Evolutionary conservation across 2,888 invertebrate genomes (phyloP).

Genomic region (Drosophila siamana): DNA sequence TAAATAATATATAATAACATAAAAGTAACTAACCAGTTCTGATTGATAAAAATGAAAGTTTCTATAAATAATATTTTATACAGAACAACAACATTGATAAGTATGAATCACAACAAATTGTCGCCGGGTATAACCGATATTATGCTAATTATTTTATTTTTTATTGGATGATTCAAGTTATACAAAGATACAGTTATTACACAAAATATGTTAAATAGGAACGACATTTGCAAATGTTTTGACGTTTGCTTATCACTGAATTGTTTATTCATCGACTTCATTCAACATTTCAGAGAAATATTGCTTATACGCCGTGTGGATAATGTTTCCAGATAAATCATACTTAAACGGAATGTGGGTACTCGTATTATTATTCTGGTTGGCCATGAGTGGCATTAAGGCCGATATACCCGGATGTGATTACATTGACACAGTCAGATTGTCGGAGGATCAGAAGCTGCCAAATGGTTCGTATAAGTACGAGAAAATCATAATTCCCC

Average conservation of each 20-base stretch:
- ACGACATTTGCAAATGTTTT: not conserved
- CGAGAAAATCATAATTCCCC: constrained; percentile 64
- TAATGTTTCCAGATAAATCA: not conserved
- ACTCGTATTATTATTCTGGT: not conserved
- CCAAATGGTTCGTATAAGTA: constrained; percentile 67
- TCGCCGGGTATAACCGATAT: too few relatives aligned
- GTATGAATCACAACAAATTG: too few relatives aligned
- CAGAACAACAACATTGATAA: too few relatives aligned
- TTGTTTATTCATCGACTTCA: not conserved
- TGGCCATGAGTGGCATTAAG: not conserved
- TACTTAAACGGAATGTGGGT: not conserved
- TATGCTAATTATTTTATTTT: too few relatives aligned
- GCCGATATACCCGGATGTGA: constrained; percentile 58
- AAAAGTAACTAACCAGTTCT: too few relatives aligned
- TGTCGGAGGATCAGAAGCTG: constrained; percentile 42
- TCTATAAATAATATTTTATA: too few relatives aligned
- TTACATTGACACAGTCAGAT: constrained; percentile 68
- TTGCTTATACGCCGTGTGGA: constrained; percentile 3
- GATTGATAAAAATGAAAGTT: too few relatives aligned
- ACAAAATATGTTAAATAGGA: too few relatives aligned
- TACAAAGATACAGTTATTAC: too few relatives aligned
- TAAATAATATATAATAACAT: too few relatives aligned
- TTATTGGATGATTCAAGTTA: too few relatives aligned
- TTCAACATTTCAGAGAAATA: not conserved
- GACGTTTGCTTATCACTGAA: not conserved